Evolutionary conservation across 2,797 vertebrate genomes (phyloP), one percentile per base, ranked within the genome.

Genomic region (Sebastes flavidus): DNA sequence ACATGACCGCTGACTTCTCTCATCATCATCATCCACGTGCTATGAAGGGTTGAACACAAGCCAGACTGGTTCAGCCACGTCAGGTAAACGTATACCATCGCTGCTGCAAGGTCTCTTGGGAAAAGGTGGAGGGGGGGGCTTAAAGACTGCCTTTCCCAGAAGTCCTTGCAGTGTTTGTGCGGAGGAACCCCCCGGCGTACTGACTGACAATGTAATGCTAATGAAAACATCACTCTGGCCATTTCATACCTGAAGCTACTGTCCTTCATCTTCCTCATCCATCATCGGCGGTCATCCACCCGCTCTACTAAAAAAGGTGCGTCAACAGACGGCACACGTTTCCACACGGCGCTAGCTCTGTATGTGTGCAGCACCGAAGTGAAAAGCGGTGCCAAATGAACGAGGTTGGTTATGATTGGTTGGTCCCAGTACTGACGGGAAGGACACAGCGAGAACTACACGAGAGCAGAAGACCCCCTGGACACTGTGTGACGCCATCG

Each of bases 11-110:
- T 22, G 52, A 25, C 24, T 8, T 60, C 58, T 27, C 52, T 61
- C 5, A 24, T 49, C 11, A 36, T 36, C 32, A 34, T 32, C 65
- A 67, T 54, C 63, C 42, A 18, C 38, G 24, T 24, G 29, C 24
- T 52, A 20, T 18, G 20, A 36, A 60, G 30, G 32, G 55, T 68
- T 49, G 46, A 46, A 46, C 16, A 38, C 36, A 38, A 38, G 36
- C 36, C 36, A 38, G 36, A 38, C 36, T 38, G 59, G 22, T 66
- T 63, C 29, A 63, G 56, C 74, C 36, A 38, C 20, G n/a, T 6
- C 20, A 65, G 46, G 46, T 87, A 91, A 92, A 93, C 90, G 88
- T 67, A 71, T 22, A 67, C 22, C 25, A 36, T 56, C 14, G n/a
- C 67, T 68, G 73, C 72, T 58, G 62, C 73, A 72, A 66, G 75